Conservation (phyloP, 2,113 vertebrate genomes). For the Cyanoderma ruficeps region DNA sequence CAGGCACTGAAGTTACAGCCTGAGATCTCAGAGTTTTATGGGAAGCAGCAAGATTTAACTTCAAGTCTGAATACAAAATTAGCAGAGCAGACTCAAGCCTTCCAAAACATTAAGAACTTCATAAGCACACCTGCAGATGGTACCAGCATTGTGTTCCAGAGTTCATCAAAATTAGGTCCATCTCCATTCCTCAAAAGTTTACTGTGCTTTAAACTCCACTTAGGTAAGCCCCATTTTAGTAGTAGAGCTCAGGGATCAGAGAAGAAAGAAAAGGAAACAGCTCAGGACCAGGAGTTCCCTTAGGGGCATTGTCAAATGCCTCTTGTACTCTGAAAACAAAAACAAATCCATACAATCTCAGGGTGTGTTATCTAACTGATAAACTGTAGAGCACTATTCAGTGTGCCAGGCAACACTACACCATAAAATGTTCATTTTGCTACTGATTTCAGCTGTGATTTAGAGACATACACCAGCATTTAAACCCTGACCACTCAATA, state of each 20-base stretch:
- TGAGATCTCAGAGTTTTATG: background rate
- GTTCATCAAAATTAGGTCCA: background rate
- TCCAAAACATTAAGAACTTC: background rate
- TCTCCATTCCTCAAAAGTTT: background rate
- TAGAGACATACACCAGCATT: rapidly evolving
- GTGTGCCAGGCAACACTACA: background rate
- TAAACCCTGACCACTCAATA: background rate
- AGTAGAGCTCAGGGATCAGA: background rate
- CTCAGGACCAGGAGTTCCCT: background rate
- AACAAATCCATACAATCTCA: background rate
- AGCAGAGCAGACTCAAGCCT: background rate
- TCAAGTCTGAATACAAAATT: background rate
- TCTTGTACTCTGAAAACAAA: background rate
- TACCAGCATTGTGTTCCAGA: background rate
- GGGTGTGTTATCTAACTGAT: background rate
- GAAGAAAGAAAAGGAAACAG: background rate
- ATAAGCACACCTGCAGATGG: background rate
- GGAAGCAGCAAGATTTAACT: background rate
- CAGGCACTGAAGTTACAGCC: background rate
- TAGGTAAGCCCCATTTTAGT: rapidly evolving
- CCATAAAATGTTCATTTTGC: background rate
- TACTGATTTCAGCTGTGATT: background rate
- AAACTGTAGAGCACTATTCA: background rate
- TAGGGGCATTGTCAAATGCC: background rate
- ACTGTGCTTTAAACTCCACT: background rate